Conservation (phyloP, 2,113 vertebrate species). For the Mustela lutreola region DNA sequence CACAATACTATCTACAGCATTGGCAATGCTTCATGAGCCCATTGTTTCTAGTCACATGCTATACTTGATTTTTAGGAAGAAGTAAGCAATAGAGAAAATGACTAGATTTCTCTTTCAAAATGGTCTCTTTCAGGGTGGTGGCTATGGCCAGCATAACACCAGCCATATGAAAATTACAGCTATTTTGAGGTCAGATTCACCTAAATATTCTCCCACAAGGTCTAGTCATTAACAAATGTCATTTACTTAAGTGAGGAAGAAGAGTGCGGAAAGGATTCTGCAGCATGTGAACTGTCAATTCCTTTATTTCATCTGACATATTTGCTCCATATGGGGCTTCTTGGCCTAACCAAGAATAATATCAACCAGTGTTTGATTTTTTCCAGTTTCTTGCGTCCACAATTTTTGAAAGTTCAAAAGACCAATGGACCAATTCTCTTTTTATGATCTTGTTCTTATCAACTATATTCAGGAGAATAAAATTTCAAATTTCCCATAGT, state of each 20-base stretch:
- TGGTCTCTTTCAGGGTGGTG: not conserved
- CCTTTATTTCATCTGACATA: not conserved
- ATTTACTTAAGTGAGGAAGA: not conserved
- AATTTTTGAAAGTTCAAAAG: not conserved
- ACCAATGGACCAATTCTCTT: not conserved
- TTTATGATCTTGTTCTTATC: not conserved
- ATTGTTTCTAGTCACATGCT: not conserved
- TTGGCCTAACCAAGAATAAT: not conserved
- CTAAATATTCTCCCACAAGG: not conserved
- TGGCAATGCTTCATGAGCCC: not conserved
- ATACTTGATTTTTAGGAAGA: not conserved
- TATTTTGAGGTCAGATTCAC: not conserved
- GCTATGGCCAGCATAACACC: not conserved
- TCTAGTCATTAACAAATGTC: not conserved
- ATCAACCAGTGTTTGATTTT: not conserved
- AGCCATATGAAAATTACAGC: not conserved
- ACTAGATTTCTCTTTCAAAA: not conserved
- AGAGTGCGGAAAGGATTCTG: not conserved
- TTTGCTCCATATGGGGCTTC: not conserved
- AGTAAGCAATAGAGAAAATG: not conserved
- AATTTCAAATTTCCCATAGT: not conserved
- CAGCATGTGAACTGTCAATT: not conserved
- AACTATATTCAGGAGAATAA: not conserved
- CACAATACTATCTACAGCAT: not conserved
- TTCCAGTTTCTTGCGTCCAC: not conserved